A percentile compares a stretch with the other conserved stretches of the same genome.
These are phyloP conservation scores for Ameiurus melas DNA, from an alignment of 2,113 vertebrate species.

Conservation along the genomic window DNA sequence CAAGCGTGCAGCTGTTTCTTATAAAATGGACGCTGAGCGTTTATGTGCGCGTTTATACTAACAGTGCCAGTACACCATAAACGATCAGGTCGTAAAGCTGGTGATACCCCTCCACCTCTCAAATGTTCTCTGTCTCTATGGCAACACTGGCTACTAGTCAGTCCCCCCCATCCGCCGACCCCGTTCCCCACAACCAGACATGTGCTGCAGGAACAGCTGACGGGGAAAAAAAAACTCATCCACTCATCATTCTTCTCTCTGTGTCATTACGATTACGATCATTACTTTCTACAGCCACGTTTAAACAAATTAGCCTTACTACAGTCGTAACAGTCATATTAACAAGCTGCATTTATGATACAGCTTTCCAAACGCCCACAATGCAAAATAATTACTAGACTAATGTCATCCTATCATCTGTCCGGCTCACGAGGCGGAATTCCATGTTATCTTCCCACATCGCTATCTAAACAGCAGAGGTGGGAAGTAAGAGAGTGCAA, in stretches of 20 bases:
- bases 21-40: not conserved
- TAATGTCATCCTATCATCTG: not conserved
- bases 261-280: not conserved
- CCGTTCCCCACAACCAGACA: not conserved
- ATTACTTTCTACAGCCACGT: not conserved
- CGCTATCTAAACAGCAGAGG: not conserved
- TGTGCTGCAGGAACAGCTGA: constrained; percentile 1
- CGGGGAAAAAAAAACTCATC: not conserved
- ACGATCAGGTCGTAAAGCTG: constrained; percentile 16
- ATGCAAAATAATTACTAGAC: not conserved
- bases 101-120: not conserved
- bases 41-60: not conserved
- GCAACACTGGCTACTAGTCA: constrained; percentile 39
- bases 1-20: too few relatives aligned
- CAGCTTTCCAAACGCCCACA: not conserved
- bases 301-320: not conserved
- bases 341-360: too few relatives aligned
- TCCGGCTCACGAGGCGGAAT: not conserved
- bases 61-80: constrained; percentile 1
- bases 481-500: not conserved
- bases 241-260: not conserved
- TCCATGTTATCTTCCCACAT: not conserved
- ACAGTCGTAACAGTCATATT: not conserved
- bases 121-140: constrained; percentile 42
- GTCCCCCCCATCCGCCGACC: not conserved